Conservation (phyloP, 2,888 invertebrate genomes). For the Eristalis arbustorum region DNA sequence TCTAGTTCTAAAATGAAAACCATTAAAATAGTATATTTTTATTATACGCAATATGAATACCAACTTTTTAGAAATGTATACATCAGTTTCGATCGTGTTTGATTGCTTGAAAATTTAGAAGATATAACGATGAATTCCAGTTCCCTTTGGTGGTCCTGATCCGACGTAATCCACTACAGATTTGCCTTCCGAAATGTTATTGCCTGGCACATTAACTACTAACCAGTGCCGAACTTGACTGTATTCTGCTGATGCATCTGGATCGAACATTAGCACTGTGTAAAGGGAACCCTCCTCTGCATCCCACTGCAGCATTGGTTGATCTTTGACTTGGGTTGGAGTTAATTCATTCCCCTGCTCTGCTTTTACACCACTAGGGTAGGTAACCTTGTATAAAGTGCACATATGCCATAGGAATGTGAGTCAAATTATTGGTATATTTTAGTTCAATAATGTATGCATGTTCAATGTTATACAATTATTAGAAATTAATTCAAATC, state of each 20-base stretch:
- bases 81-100: background rate
- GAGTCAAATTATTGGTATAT: too few species aligned
- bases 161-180: slow-evolving; percentile 88
- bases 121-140: slow-evolving; percentile 86
- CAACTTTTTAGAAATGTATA: slow-evolving; percentile 37
- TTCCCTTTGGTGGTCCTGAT: slow-evolving; percentile 89
- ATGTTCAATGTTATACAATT: too few species aligned
- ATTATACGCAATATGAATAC: background rate
- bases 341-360: slow-evolving; percentile 85
- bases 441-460: too few species aligned
- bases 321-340: slow-evolving; percentile 81
- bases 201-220: slow-evolving; percentile 89
- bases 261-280: slow-evolving; percentile 82
- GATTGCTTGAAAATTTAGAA: slow-evolving; percentile 86
- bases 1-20: slow-evolving; percentile 31
- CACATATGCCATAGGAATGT: too few species aligned
- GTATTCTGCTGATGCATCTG: slow-evolving; percentile 89
- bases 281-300: slow-evolving; percentile 68
- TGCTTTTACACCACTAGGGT: slow-evolving; percentile 79
- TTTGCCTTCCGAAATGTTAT: slow-evolving; percentile 85
- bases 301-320: slow-evolving; percentile 71
- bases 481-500: too few species aligned
- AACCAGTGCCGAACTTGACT: slow-evolving; percentile 95
- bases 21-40: background rate
- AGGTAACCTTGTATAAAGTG: slow-evolving; percentile 61